Conservation (phyloP, 2,113 vertebrate species). For the Coptodon rendalli region DNA sequence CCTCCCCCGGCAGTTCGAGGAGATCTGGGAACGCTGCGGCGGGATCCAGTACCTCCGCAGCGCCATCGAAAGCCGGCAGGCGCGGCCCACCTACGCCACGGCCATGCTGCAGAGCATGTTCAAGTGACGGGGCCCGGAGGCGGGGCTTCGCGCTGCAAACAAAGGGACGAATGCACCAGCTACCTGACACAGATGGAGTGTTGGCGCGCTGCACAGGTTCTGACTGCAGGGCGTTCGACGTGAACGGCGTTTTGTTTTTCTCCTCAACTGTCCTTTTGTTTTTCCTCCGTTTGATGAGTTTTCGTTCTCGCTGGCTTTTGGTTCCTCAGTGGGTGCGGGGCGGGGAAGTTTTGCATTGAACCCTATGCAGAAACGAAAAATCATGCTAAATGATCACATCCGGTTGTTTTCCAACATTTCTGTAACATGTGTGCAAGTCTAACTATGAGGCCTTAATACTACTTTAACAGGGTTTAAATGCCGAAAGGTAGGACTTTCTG, state of each 20-base stretch:
- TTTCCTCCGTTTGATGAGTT: neutral
- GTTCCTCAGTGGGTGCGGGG: neutral
- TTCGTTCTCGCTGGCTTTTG: neutral
- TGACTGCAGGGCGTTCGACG: slow-evolving; percentile 57
- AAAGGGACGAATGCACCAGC: slow-evolving; percentile 66
- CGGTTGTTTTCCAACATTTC: slow-evolving; percentile 19
- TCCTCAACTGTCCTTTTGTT: slow-evolving; percentile 15
- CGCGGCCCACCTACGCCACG: slow-evolving; percentile 91
- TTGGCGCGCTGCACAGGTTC: slow-evolving; percentile 19
- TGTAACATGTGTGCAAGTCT: slow-evolving; percentile 62
- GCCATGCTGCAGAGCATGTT: slow-evolving; percentile 90
- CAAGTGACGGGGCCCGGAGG: slow-evolving; percentile 60
- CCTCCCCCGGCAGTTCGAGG: slow-evolving; percentile 91
- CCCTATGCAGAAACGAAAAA: slow-evolving; percentile 36
- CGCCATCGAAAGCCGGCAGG: slow-evolving; percentile 89
- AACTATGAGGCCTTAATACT: slow-evolving; percentile 78
- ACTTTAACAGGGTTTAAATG: slow-evolving; percentile 63
- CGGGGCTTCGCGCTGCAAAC: neutral
- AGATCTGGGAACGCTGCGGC: slow-evolving; percentile 97
- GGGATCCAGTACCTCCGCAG: slow-evolving; percentile 89
- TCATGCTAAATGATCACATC: neutral
- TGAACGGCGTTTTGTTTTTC: slow-evolving; percentile 50
- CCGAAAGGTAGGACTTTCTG: slow-evolving; percentile 27
- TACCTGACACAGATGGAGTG: slow-evolving; percentile 16
- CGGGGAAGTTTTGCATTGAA: neutral